Percentiles rank a stretch among this genome's conserved stretches.
Conservation (phyloP, 2,113 vertebrate genomes). For the Galemys pyrenaicus region DNA sequence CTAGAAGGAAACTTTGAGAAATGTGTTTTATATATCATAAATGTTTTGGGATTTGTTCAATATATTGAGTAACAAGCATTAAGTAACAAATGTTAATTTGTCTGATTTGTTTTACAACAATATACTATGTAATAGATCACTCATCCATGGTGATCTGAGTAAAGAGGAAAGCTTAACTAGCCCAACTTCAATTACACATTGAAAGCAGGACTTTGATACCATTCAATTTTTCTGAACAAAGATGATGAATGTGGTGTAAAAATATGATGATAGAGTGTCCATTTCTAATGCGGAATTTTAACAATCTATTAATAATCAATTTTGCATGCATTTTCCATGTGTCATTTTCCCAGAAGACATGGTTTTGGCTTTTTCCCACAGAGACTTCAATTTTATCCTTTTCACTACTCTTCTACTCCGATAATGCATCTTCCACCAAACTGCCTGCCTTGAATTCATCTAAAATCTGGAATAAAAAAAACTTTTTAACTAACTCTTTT, state of each 20-base stretch:
- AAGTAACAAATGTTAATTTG: not conserved
- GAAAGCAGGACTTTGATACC: not conserved
- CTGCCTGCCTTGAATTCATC: not conserved
- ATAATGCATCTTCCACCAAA: not conserved
- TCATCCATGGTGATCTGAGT: not conserved
- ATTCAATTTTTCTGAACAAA: conserved; percentile 41
- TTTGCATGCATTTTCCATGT: conserved; percentile 54
- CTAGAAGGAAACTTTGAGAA: not conserved
- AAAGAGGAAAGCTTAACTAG: not conserved
- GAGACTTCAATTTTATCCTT: not conserved
- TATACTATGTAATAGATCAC: not conserved
- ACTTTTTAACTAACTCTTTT: not conserved
- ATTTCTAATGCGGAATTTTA: conserved; percentile 40
- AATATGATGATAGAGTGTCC: not conserved
- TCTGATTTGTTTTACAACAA: not conserved
- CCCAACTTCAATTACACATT: not conserved
- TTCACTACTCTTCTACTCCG: not conserved
- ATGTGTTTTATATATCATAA: not conserved
- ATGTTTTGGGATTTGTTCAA: not conserved
- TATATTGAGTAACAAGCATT: not conserved
- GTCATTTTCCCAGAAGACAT: conserved; percentile 27
- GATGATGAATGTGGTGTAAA: conserved; percentile 27
- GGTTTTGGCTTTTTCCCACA: not conserved
- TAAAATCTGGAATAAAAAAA: conserved; percentile 31
- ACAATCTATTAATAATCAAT: conserved; percentile 48